Evolutionary conservation across 2,888 invertebrate species (phyloP).

Genomic region (Drosophila kambysellisi): DNA sequence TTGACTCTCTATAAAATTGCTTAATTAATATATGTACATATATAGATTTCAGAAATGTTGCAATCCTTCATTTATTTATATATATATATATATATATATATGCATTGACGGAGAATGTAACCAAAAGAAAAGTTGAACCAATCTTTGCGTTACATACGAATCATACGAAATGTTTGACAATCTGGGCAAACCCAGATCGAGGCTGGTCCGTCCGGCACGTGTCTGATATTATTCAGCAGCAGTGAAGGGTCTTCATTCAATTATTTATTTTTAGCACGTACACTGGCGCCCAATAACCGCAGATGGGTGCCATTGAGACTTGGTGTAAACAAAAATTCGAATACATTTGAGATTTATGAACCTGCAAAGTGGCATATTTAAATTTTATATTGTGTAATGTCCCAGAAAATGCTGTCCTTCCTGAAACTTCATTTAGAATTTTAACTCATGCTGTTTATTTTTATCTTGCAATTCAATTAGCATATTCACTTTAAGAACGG

Average conservation of each 20-base stretch:
- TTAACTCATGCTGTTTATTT: slow-evolving; percentile 21
- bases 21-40: background rate
- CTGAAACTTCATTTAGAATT: slow-evolving; percentile 12
- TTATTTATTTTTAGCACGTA: slow-evolving; percentile 60
- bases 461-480: slow-evolving; percentile 32
- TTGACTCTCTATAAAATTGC: too few relatives aligned
- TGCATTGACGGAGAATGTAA: background rate
- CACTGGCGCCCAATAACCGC: slow-evolving; percentile 58
- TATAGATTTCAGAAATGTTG: background rate
- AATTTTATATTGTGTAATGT: slow-evolving; percentile 40
- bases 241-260: slow-evolving; percentile 36
- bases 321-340: slow-evolving; percentile 47
- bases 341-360: slow-evolving; percentile 51
- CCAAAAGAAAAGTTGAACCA: slow-evolving; percentile 18
- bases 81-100: background rate
- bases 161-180: slow-evolving; percentile 44
- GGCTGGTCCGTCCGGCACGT: slow-evolving; percentile 37
- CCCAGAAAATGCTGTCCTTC: slow-evolving; percentile 25
- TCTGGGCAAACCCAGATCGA: slow-evolving; percentile 20
- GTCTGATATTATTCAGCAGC: slow-evolving; percentile 52
- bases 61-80: background rate
- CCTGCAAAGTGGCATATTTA: slow-evolving; percentile 54
- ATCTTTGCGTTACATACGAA: slow-evolving; percentile 20
- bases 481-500: slow-evolving; percentile 3
- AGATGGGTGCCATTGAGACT: slow-evolving; percentile 41